These are phyloP conservation scores for Nebria ingens DNA, from an alignment of 1,140 invertebrate species.

Conservation along the genomic window DNA sequence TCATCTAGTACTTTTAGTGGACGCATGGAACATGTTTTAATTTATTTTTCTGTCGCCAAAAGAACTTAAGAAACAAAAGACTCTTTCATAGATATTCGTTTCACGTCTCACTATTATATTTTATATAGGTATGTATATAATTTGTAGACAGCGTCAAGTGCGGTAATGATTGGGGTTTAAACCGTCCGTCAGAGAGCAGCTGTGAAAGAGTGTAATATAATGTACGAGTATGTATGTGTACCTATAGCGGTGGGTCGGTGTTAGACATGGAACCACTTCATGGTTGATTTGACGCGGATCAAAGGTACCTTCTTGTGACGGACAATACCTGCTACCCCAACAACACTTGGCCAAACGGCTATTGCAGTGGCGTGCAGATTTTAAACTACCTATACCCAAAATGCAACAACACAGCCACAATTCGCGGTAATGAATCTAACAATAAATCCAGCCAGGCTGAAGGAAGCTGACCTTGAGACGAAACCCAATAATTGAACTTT, in stretches of 20 bases:
- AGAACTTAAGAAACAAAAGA: too few relatives aligned
- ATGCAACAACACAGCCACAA: background rate
- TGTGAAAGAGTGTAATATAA: background rate
- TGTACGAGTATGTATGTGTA: too few relatives aligned
- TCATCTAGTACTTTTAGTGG: too few relatives aligned
- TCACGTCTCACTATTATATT: too few relatives aligned
- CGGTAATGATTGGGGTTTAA: too few relatives aligned
- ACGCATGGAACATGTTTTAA: too few relatives aligned
- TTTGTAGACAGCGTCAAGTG: too few relatives aligned
- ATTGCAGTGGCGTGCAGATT: background rate
- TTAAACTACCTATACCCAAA: too few relatives aligned
- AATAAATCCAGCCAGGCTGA: background rate
- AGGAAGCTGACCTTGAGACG: background rate
- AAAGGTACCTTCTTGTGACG: background rate
- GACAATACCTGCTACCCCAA: background rate
- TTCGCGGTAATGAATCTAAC: background rate
- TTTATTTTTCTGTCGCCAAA: too few relatives aligned
- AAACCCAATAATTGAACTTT: slow-evolving; percentile 1
- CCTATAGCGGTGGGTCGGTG: background rate
- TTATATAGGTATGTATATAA: too few relatives aligned
- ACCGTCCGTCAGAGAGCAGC: background rate
- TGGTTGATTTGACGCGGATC: background rate
- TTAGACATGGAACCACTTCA: background rate
- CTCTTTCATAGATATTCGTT: too few relatives aligned
- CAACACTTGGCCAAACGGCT: background rate